A percentile compares a stretch with the other conserved stretches of the same genome.
phyloP scores from a whole-genome alignment of 2,113 vertebrate species.

The Phoenicopterus ruber region DNA sequence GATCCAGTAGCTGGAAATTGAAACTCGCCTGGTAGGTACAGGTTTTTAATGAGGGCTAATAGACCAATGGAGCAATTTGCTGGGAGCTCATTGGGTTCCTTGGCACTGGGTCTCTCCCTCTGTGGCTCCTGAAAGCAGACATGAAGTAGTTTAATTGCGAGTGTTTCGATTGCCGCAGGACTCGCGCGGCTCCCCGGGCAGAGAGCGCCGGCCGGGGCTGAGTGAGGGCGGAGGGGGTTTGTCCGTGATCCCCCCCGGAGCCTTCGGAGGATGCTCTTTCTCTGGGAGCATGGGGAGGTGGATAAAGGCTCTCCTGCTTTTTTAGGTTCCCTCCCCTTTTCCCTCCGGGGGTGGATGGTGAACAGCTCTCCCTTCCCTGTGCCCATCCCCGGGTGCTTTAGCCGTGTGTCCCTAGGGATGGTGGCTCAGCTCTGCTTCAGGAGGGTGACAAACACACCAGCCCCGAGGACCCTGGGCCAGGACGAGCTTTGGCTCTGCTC shows the following conservation, averaged over 20 bases:
- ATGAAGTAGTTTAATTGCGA: not conserved
- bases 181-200: accelerated
- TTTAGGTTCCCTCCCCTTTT: not conserved
- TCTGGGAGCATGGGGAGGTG: not conserved
- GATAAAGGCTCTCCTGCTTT: not conserved
- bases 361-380: accelerated
- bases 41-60: not conserved
- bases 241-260: not conserved
- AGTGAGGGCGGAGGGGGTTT: accelerated
- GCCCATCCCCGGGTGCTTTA: accelerated
- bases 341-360: accelerated
- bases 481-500: not conserved
- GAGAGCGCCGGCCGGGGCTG: accelerated
- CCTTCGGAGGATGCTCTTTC: not conserved
- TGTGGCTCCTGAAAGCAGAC: not conserved
- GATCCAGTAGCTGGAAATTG: not conserved
- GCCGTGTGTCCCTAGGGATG: accelerated
- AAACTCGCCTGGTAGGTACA: not conserved
- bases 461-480: not conserved
- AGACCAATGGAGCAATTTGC: not conserved
- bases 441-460: accelerated
- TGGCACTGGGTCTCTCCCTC: not conserved
- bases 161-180: accelerated
- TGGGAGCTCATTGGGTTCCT: not conserved
- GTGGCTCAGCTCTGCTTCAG: not conserved